phyloP scores from a whole-genome alignment of 2,113 vertebrate genomes.

The Clarias macrocephalus region DNA sequence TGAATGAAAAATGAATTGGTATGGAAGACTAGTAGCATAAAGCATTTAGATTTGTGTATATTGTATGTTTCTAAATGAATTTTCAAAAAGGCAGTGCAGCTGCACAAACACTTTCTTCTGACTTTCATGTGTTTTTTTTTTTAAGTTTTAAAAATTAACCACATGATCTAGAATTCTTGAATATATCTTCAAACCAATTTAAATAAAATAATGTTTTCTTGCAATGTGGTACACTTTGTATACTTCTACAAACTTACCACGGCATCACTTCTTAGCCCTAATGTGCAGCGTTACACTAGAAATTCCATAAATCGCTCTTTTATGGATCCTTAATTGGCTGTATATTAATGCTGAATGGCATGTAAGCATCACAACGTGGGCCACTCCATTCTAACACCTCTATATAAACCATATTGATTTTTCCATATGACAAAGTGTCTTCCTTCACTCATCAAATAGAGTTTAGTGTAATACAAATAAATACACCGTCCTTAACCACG shows the following conservation, averaged over 20 bases:
- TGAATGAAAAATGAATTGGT: background rate
- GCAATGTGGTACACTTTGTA: background rate
- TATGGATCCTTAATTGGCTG: background rate
- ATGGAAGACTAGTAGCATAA: background rate
- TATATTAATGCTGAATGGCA: constrained; percentile 12
- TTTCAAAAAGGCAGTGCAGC: background rate
- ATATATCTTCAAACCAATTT: background rate
- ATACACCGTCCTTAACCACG: background rate
- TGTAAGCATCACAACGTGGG: background rate
- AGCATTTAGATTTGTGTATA: background rate
- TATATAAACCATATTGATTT: constrained; percentile 22
- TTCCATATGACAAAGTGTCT: constrained; percentile 33
- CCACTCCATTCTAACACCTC: constrained; percentile 17
- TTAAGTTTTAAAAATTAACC: background rate
- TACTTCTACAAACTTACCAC: background rate
- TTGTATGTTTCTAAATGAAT: background rate
- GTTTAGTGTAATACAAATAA: constrained; percentile 35
- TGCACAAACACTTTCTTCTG: background rate
- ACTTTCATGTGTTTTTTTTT: background rate
- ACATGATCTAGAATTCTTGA: background rate
- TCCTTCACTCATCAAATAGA: constrained; percentile 33
- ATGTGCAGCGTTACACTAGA: background rate
- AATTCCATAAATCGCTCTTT: background rate
- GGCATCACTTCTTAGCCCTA: background rate
- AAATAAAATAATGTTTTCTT: background rate